A percentile compares a stretch with the other conserved stretches of the same genome.
phyloP scores from a whole-genome alignment of 2,888 invertebrate genomes.

The Drosophila leonis region DNA sequence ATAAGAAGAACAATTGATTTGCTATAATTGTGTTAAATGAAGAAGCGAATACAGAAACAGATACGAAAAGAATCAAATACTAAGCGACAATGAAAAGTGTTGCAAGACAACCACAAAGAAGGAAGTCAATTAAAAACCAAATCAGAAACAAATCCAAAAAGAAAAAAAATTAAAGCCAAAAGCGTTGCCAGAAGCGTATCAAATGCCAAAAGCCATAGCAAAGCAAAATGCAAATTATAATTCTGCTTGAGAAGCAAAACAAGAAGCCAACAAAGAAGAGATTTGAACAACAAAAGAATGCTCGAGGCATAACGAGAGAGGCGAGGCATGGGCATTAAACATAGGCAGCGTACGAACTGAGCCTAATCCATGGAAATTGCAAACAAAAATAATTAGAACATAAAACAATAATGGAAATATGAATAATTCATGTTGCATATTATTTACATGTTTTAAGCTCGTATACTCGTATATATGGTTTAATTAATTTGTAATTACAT shows the following conservation, averaged over 20 bases:
- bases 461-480: conserved; percentile 11
- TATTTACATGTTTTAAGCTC: neutral
- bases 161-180: neutral
- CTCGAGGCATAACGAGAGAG: neutral
- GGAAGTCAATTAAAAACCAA: neutral
- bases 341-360: neutral
- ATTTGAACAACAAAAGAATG: conserved; percentile 7
- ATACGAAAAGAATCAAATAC: neutral
- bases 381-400: conserved; percentile 6
- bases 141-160: neutral
- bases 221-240: conserved; percentile 11
- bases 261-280: conserved; percentile 1
- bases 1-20: neutral
- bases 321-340: neutral
- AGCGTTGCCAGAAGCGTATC: conserved; percentile 2
- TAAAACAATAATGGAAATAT: conserved; percentile 2
- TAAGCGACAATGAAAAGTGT: neutral
- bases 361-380: neutral
- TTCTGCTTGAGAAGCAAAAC: neutral
- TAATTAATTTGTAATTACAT: conserved; percentile 18
- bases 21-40: neutral
- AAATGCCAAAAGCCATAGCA: conserved; percentile 4
- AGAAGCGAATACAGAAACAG: neutral
- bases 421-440: conserved; percentile 13
- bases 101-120: neutral